Evolutionary conservation across 2,113 vertebrate genomes (phyloP), one percentile per base, ranked within the genome.

Genomic region (Australoheros scitulus): DNA sequence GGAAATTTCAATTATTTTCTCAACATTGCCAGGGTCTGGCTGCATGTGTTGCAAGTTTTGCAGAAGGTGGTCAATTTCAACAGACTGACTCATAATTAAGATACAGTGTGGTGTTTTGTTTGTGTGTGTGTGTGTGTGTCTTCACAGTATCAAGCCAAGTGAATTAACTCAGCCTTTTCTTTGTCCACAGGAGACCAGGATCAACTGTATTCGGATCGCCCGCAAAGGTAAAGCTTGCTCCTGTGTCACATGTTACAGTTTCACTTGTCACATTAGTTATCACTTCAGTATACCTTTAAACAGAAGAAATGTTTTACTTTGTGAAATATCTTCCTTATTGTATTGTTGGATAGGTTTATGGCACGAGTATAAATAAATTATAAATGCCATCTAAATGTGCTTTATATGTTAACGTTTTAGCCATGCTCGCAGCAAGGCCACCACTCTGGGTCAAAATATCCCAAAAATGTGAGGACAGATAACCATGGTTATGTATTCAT

Each of bases 191-290:
- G 98, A 99, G 92, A 98, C 96, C 1, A 95, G 97, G 24, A 96
- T 98, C 85, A 99, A 98, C 92, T 99, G 98, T 32, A 93, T 99
- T 74, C 96, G 97, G 80, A 97, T 99, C 0, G 98, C 98, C 80
- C 96, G 97, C 82, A 99, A 99, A 97, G 98, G 98, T 99, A 96
- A 96, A 7, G 13, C 22, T 32, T 9, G 3, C 11, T 41, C 58
- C 63, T 65, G 24, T 79, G 24, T 10, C 77, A 2, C 6, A 13
- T 11, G 17, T 34, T 10, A 57, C 36, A 76, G 58, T 75, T 64
- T 18, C 36, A 78, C 61, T 52, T 47, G 22, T 58, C 59, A 24
- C 24, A 32, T 32, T 52, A 2, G 17, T 32, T 32, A 52, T 70
- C 24, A 32, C 41, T 70, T 32, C 24, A 70, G 24, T 32, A 52